Evolutionary conservation across 2,797 vertebrate genomes (phyloP).

Genomic region (Notoglanidium macrostoma): DNA sequence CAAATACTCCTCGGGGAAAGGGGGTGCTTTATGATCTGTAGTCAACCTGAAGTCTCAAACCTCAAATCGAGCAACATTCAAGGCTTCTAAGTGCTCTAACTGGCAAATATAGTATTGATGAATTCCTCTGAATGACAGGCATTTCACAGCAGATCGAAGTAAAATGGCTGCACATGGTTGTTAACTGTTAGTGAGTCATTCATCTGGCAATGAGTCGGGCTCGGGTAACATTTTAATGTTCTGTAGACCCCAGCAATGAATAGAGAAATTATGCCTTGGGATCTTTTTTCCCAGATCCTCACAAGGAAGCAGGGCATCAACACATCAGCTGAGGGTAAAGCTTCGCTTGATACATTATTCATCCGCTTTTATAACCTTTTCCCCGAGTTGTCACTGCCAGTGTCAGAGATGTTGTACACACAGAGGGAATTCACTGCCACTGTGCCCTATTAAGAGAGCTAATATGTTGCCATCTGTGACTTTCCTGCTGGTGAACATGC

Average conservation of each 20-base stretch:
- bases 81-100: background rate
- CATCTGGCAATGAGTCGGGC: background rate
- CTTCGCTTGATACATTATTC: constrained; percentile 51
- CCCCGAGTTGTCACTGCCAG: constrained; percentile 35
- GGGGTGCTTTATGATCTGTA: background rate
- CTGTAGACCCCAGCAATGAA: constrained; percentile 26
- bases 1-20: background rate
- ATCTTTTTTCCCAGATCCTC: background rate
- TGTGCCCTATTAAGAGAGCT: constrained; percentile 46
- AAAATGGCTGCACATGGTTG: constrained; percentile 9
- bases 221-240: constrained; percentile 54
- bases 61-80: background rate
- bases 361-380: constrained; percentile 50
- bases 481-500: constrained; percentile 37
- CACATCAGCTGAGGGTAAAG: constrained; percentile 45
- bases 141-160: constrained; percentile 1
- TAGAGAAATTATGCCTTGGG: constrained; percentile 42
- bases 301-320: constrained; percentile 26
- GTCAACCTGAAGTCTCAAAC: constrained; percentile 8
- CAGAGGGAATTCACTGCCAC: constrained; percentile 38
- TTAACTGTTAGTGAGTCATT: background rate
- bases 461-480: constrained; percentile 37
- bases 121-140: background rate
- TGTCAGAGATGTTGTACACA: constrained; percentile 43
- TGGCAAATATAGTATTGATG: constrained; percentile 1